Evolutionary conservation across 2,888 invertebrate species (phyloP), one percentile per base, ranked within the genome.

Genomic region (Theretra japonica): DNA sequence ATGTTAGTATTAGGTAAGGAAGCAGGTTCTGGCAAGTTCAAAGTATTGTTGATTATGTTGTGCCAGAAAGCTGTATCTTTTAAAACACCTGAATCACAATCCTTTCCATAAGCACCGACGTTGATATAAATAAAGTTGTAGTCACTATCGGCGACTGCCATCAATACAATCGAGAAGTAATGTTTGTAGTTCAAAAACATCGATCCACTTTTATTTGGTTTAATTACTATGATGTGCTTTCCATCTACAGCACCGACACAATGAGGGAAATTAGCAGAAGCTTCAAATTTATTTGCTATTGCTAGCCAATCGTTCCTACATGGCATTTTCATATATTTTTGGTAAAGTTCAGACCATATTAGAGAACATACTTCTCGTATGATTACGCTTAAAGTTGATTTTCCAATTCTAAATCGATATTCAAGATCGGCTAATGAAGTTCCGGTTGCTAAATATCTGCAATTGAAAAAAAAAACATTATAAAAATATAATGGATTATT

Each of bases 91-190:
- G 75, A 73, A 73, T 78, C 77, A 56, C 74, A 76, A n/a, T 73
- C 73, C 41, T 75, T 75, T 21, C 74, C 76, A 56, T 76, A 75
- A 21, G 74, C 72, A n/a, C 74, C 76, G 48, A 76, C 70, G 50
- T 72, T 33, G 15, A 73, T 69, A 23, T 59, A 73, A 58, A 70
- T 56, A 68, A 71, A 73, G 19, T 69, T 70, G 41, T 71, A 74
- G 62, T 74, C 50, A n/a, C n/a, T 48, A 48, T 75, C 73, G n/a
- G n/a, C 57, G 15, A 75, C 41, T 56, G 75, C 75, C 60, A 75
- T 68, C 19, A 74, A 68, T 50, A 73, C 73, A 65, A 74, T 73
- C 6, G 74, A 74, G 50, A 73, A 72, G 57, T 65, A 74, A 65
- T 74, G 69, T 62, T 74, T 74, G 53, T 74, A 73, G 59, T 74